Evolutionary conservation across 2,888 invertebrate genomes (phyloP).

Genomic region (Mythimna pallens): DNA sequence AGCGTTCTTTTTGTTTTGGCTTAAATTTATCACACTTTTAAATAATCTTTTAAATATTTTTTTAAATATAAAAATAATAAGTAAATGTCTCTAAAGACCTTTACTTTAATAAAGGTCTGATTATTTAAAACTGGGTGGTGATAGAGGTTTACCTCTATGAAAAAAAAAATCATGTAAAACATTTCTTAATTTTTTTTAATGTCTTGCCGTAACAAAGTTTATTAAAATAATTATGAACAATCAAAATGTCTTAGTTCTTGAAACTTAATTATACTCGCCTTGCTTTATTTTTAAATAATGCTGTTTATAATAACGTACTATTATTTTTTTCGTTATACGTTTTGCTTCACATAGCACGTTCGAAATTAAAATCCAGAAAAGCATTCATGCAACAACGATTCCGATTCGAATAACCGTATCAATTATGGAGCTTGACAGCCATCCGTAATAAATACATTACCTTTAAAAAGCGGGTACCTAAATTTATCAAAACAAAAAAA

Average conservation of each 20-base stretch:
- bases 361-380: neutral
- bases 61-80: too few species aligned
- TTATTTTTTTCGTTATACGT: neutral
- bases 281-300: slow-evolving; percentile 2
- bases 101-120: too few species aligned
- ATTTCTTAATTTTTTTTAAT: slow-evolving; percentile 19
- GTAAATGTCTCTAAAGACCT: too few species aligned
- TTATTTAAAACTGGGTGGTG: too few species aligned
- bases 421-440: slow-evolving; percentile 1
- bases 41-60: too few species aligned
- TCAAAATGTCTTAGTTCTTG: neutral
- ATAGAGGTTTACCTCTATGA: too few species aligned
- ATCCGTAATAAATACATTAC: neutral
- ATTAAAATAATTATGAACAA: neutral
- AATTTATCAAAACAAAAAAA: neutral
- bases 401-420: slow-evolving; percentile 1
- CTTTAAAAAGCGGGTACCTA: neutral
- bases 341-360: neutral
- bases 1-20: neutral
- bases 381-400: neutral
- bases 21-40: neutral
- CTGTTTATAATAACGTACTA: too few species aligned
- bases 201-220: slow-evolving; percentile 1
- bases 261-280: slow-evolving; percentile 4
- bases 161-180: neutral